Evolutionary conservation across 2,888 invertebrate species (phyloP), one percentile per base, ranked within the genome.

Genomic region (Brenthis daphne): DNA sequence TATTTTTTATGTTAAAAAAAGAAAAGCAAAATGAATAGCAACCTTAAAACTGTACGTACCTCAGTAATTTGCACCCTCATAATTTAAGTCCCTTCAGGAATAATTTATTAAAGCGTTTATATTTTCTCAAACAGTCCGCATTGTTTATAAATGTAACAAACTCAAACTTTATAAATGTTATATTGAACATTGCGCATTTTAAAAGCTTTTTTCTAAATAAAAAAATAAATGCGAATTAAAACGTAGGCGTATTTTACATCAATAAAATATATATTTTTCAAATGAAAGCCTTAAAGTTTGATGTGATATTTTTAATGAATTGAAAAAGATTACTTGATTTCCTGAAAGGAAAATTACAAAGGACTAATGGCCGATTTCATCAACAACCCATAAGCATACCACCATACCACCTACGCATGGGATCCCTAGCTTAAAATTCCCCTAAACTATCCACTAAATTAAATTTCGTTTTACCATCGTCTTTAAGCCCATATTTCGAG

Each of bases 61-160:
- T 12, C 24, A 61, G 24, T 61, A 61, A 61, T 61, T 61, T 20
- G 29, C n/a, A 50, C 50, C 50, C n/a, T 61, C 50, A 50, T 61
- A 50, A 51, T n/a, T 61, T 50, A 61, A 6, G 24, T 50, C 29
- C 14, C 14, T 13, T 14, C 33, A 48, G 50, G 29, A 61, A 61
- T 51, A 51, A 29, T 50, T 61, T 33, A 61, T 51, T 14, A 48
- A 33, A 51, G 51, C 51, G 57, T 57, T 57, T 57, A n/a, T 33
- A 29, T 50, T 60, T 50, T n/a, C 48, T 24, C n/a, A 24, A 24
- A 6, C 20, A 29, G 13, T 50, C n/a, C 20, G 48, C 16, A 60
- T 4, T 29, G 48, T 12, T 56, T 20, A 20, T 20, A n/a, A 54
- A 47, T 57, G 50, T 24, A 20, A 20, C 20, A 20, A 20, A 8